A percentile compares a stretch with the other conserved stretches of the same genome.
These are phyloP conservation scores for Catharus ustulatus DNA, from an alignment of 2,797 vertebrate genomes.

Conservation along the genomic window DNA sequence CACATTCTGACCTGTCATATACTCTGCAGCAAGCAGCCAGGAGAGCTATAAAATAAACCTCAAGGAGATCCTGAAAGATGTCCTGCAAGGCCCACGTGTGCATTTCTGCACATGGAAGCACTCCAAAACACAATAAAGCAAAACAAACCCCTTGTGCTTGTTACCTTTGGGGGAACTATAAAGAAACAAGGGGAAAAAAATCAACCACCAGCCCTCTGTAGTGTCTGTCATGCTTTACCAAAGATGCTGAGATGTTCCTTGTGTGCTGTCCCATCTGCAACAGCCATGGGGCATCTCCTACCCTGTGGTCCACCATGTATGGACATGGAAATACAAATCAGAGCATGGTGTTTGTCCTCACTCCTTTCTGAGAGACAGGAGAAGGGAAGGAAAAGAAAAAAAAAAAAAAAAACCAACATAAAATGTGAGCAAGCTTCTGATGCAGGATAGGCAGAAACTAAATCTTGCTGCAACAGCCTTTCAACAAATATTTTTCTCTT, in stretches of 20 bases:
- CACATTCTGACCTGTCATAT: not conserved
- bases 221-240: not conserved
- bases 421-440: not conserved
- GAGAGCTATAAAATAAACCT: not conserved
- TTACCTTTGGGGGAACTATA: not conserved
- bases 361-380: not conserved
- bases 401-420: not conserved
- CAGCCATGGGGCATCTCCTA: not conserved
- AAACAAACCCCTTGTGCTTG: not conserved
- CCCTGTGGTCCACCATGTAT: not conserved
- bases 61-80: not conserved
- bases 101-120: not conserved
- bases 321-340: not conserved
- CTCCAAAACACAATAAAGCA: not conserved
- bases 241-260: not conserved
- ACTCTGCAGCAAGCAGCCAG: not conserved
- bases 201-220: not conserved
- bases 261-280: not conserved
- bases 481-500: constrained; percentile 64
- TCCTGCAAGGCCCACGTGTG: not conserved
- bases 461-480: constrained; percentile 40
- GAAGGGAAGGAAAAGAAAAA: not conserved
- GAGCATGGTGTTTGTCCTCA: not conserved
- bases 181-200: not conserved
- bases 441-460: constrained; percentile 19